Percentiles rank a stretch among this genome's conserved stretches.
These are phyloP conservation scores for Rugalucina vietnamica DNA, from an alignment of 2,888 invertebrate genomes.

Conservation along the genomic window DNA sequence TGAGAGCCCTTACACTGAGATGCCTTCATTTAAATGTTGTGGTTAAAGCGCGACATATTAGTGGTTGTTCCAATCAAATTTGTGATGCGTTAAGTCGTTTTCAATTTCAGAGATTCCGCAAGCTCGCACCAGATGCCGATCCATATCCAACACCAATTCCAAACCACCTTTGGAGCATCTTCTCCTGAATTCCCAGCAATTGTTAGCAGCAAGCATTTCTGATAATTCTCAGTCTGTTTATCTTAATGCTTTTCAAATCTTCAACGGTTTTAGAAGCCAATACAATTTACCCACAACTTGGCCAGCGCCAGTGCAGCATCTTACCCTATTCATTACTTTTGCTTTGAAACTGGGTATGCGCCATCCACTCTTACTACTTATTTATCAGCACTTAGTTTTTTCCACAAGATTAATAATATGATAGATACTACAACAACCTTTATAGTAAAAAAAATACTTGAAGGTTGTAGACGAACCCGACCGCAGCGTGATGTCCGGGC, in stretches of 20 bases:
- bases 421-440: background rate
- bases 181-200: background rate
- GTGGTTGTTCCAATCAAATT: background rate
- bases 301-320: slow-evolving; percentile 9
- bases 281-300: background rate
- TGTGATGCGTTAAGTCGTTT: slow-evolving; percentile 20
- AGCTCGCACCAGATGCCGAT: slow-evolving; percentile 26
- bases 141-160: slow-evolving; percentile 15
- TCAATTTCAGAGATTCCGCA: slow-evolving; percentile 14
- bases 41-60: slow-evolving; percentile 27
- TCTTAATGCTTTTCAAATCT: slow-evolving; percentile 10
- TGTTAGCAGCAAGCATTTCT: slow-evolving; percentile 12
- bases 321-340: slow-evolving; percentile 18
- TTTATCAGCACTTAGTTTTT: slow-evolving; percentile 8
- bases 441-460: slow-evolving; percentile 17
- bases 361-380: slow-evolving; percentile 13
- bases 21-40: slow-evolving; percentile 17
- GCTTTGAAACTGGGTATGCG: slow-evolving; percentile 9
- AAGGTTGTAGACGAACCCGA: slow-evolving; percentile 19
- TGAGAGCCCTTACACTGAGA: background rate
- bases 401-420: slow-evolving; percentile 5
- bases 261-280: background rate
- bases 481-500: slow-evolving; percentile 4
- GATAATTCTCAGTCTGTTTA: slow-evolving; percentile 10
- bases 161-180: slow-evolving; percentile 32